Base-by-base conservation (phyloP, 2,888 invertebrate species). In the Sympetrum striolatum region DNA sequence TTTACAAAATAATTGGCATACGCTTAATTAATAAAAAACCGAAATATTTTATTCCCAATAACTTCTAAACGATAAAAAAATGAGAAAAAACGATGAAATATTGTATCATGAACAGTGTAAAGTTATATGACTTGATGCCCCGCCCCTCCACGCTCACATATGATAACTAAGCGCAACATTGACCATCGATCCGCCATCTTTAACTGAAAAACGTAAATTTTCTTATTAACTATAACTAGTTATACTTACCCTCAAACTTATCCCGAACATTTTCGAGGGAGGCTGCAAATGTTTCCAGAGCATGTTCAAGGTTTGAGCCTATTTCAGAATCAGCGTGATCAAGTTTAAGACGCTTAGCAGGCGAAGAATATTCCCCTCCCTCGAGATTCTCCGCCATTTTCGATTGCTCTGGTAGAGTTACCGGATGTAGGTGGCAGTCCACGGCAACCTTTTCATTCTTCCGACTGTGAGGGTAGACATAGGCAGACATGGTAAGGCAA, bases 371-470 rank as follows among this genome's bases (percentile, higher is more conserved):
- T 82, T 92, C 92, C 35, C 91, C 91, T 35, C 91, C 91, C 91
- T 92, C 92, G n/a, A 91, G 90, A 91, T 91, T 90, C 91, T 91
- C 91, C 91, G 92, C 92, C 92, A 92, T 92, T 91, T 91, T 92
- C 91, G 90, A 91, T 91, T 91, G 90, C 92, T 91, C 91, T 91
- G 58, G 81, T 31, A 53, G 58, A 31, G 14, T 35, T 37, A 86
- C 86, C 86, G 86, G 86, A 86, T 86, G 60, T 86, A 86, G 86
- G 86, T 86, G 86, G 86, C 86, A 86, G 60, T 37, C 73, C 2
- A 12, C 22, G 60, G 58, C 86, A 86, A 60, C 35, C 64, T 35
- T 48, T 86, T 86, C 14, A 73, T 73, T 73, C 73, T 14, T 31
- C 14, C 14, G 25, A 25, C 31, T 25, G 73, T 73, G 3, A 31